These are phyloP conservation scores for Apotomis turbidana DNA, from an alignment of 2,888 invertebrate species.

Conservation along the genomic window DNA sequence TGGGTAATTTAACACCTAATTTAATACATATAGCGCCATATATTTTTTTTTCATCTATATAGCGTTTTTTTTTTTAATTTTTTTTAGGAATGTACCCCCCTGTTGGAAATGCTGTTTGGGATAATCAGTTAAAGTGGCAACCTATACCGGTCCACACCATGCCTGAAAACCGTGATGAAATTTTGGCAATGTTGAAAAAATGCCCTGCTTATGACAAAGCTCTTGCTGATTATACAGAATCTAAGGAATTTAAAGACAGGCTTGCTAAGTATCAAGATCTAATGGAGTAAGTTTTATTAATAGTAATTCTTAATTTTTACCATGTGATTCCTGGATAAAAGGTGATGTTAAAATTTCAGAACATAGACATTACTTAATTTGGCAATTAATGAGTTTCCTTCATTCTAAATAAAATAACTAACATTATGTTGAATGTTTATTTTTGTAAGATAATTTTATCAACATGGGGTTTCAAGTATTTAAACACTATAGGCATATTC, in stretches of 20 bases:
- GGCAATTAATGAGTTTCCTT: too few species aligned
- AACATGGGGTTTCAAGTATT: too few species aligned
- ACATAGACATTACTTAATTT: too few species aligned
- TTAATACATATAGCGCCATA: too few species aligned
- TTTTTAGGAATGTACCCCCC: slow-evolving; percentile 88
- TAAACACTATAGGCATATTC: too few species aligned
- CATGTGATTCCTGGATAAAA: too few species aligned
- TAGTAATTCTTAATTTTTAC: background rate
- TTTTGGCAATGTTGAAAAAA: slow-evolving; percentile 83
- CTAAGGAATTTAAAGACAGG: slow-evolving; percentile 81
- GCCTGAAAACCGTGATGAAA: slow-evolving; percentile 85
- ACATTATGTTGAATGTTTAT: too few species aligned
- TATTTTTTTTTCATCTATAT: background rate
- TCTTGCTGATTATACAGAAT: slow-evolving; percentile 72
- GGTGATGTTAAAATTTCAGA: too few species aligned
- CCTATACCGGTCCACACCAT: slow-evolving; percentile 90
- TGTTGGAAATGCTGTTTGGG: slow-evolving; percentile 83
- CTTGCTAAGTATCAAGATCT: slow-evolving; percentile 84
- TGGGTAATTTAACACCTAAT: too few species aligned
- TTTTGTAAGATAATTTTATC: too few species aligned
- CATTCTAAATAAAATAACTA: too few species aligned
- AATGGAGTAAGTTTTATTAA: slow-evolving; percentile 77
- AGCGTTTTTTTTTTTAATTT: slow-evolving; percentile 3
- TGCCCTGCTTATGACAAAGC: slow-evolving; percentile 88
- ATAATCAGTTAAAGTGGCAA: slow-evolving; percentile 86